A percentile compares a stretch with the other conserved stretches of the same genome.
Evolutionary conservation across 2,888 invertebrate species (phyloP).

Genomic region (Onthophagus sagittarius): DNA sequence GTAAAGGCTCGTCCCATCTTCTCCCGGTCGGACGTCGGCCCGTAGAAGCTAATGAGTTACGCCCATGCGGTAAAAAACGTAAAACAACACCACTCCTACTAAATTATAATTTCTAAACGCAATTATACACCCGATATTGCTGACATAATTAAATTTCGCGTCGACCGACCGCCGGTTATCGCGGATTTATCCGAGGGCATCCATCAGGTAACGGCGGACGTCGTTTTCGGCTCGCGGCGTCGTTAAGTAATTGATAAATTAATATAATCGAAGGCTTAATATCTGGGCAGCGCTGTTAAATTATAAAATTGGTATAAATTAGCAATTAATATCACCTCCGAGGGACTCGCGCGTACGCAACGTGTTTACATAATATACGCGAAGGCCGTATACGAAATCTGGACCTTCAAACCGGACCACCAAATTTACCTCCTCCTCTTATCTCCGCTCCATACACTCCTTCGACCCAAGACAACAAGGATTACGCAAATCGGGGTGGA

Average conservation of each 20-base stretch:
- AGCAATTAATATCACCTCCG: slow-evolving; percentile 15
- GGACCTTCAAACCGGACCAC: not conserved
- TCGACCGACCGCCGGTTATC: not conserved
- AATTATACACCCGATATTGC: slow-evolving; percentile 19
- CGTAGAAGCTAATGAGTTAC: slow-evolving; percentile 30
- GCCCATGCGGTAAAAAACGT: slow-evolving; percentile 28
- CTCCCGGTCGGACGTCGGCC: not conserved
- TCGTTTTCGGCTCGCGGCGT: not conserved
- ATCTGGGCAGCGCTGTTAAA: slow-evolving; percentile 14
- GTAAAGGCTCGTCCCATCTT: not conserved
- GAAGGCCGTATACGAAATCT: not conserved
- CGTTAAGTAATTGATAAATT: slow-evolving; percentile 20
- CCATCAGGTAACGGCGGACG: not conserved
- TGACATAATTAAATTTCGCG: slow-evolving; percentile 16
- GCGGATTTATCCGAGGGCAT: slow-evolving; percentile 3
- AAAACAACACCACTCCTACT: slow-evolving; percentile 24
- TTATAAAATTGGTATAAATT: slow-evolving; percentile 18
- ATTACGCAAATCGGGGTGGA: not conserved
- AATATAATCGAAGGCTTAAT: slow-evolving; percentile 19
- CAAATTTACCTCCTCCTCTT: not conserved
- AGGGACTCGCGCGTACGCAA: not conserved
- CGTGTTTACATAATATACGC: not conserved
- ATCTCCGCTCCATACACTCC: not conserved
- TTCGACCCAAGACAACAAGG: not conserved
- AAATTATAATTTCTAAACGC: slow-evolving; percentile 25